Percentiles rank a stretch among this genome's conserved stretches.
Evolutionary conservation across 2,113 vertebrate genomes (phyloP).

Genomic region (Stictonetta naevosa): DNA sequence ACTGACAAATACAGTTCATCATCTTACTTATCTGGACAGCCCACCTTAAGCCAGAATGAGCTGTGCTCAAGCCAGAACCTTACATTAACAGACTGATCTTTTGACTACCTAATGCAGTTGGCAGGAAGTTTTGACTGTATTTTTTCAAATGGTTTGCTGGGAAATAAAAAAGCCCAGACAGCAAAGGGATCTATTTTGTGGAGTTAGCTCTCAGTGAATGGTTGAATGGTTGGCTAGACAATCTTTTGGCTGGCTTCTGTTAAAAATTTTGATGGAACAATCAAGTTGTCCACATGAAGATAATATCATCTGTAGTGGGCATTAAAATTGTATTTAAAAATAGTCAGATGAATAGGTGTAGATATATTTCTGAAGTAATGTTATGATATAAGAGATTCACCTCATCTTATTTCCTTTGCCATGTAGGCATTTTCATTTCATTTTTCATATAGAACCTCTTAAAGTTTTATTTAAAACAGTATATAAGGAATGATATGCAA

Average conservation of each 20-base stretch:
- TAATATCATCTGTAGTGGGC: neutral
- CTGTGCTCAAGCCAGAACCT: neutral
- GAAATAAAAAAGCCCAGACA: neutral
- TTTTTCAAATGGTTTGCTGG: neutral
- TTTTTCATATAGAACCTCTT: neutral
- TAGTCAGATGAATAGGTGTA: neutral
- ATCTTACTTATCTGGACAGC: neutral
- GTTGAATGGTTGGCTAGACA: slow-evolving; percentile 8
- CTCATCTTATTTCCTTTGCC: neutral
- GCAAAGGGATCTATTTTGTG: neutral
- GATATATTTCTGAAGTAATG: neutral
- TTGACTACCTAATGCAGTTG: neutral
- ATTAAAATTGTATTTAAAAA: neutral
- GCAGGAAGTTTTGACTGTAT: neutral
- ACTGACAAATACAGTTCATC: neutral
- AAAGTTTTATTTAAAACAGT: neutral
- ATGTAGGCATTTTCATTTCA: neutral
- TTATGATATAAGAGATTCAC: neutral
- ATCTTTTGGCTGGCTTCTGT: slow-evolving; percentile 5
- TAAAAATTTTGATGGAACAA: neutral
- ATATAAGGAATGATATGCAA: neutral
- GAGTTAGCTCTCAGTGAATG: neutral
- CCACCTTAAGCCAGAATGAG: neutral
- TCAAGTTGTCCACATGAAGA: neutral
- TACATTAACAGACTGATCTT: neutral